Evolutionary conservation across 2,797 vertebrate genomes (phyloP).

Genomic region (Ficedula albicollis): DNA sequence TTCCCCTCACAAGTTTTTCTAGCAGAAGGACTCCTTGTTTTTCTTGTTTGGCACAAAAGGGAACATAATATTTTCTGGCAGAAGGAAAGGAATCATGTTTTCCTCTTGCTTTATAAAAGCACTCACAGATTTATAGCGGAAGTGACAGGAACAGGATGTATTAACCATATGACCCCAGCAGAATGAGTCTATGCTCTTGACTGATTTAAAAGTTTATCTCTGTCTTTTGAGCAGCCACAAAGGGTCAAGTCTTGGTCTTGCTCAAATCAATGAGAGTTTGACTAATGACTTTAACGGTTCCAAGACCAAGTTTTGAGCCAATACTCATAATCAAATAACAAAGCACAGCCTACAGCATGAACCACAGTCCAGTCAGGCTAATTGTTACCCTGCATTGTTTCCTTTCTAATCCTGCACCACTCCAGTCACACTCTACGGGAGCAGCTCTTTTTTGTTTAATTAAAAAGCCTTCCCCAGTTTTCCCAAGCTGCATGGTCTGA

Average conservation of each 20-base stretch:
- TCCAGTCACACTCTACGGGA: background rate
- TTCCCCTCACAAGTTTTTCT: background rate
- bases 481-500: background rate
- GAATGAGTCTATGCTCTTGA: slow-evolving; percentile 71
- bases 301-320: slow-evolving; percentile 66
- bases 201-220: slow-evolving; percentile 74
- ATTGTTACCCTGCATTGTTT: slow-evolving; percentile 48
- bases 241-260: slow-evolving; percentile 56
- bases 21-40: background rate
- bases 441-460: background rate
- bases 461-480: background rate
- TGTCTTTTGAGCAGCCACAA: slow-evolving; percentile 73
- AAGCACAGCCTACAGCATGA: slow-evolving; percentile 59
- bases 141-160: slow-evolving; percentile 75
- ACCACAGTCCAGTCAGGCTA: slow-evolving; percentile 44
- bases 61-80: slow-evolving; percentile 9
- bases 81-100: slow-evolving; percentile 31
- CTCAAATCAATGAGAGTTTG: slow-evolving; percentile 44
- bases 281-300: slow-evolving; percentile 30
- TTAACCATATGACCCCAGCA: slow-evolving; percentile 61
- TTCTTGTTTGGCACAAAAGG: slow-evolving; percentile 2
- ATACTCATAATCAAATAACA: slow-evolving; percentile 72
- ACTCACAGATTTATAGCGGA: slow-evolving; percentile 69
- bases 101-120: slow-evolving; percentile 54
- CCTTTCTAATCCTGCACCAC: background rate